A percentile compares a stretch with the other conserved stretches of the same genome.
These are phyloP conservation scores for Synergus gifuensis DNA, from an alignment of 2,888 invertebrate species.

Conservation along the genomic window DNA sequence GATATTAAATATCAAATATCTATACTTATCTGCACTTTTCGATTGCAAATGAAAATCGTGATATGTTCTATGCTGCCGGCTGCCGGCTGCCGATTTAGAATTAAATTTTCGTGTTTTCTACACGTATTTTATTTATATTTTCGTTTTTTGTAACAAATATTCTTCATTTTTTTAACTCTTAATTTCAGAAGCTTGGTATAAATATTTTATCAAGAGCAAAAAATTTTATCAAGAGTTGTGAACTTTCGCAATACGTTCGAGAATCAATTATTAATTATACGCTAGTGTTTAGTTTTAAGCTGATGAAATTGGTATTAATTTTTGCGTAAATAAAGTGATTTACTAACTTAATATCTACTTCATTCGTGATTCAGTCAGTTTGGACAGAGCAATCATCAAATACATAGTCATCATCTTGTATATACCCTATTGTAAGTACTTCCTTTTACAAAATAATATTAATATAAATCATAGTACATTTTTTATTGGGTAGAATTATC, in stretches of 20 bases:
- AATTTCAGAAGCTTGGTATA: too few relatives aligned
- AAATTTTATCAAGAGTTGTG: too few relatives aligned
- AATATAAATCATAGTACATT: too few relatives aligned
- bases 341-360: neutral
- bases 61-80: conserved; percentile 50
- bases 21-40: conserved; percentile 31
- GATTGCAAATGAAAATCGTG: conserved; percentile 43
- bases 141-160: neutral
- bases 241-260: too few relatives aligned
- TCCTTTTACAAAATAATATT: too few relatives aligned
- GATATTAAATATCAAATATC: neutral
- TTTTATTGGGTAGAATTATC: too few relatives aligned
- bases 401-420: neutral
- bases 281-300: neutral
- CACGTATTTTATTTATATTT: conserved; percentile 48
- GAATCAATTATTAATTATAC: neutral
- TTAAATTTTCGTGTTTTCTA: conserved; percentile 48
- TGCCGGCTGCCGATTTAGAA: conserved; percentile 48
- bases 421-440: too few relatives aligned
- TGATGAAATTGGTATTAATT: neutral
- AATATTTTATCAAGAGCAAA: too few relatives aligned
- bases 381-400: neutral
- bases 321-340: neutral
- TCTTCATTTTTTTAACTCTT: too few relatives aligned
- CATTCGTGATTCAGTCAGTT: neutral